Base-by-base conservation (phyloP, 1,140 invertebrate species). In the Nymphalis io region DNA sequence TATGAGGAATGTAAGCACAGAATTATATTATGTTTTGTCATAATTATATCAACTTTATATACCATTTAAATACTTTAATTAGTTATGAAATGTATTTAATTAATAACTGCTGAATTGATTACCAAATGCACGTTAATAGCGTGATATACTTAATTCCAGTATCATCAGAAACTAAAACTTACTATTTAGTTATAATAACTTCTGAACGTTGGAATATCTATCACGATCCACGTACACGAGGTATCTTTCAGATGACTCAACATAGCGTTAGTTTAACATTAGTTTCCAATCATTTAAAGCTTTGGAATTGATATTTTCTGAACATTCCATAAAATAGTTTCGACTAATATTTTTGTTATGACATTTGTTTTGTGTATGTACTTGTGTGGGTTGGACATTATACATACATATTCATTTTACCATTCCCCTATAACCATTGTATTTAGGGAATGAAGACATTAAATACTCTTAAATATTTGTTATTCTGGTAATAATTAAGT, bases 401-500 rank as follows among this genome's bases (percentile, higher is more conserved):
- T 48, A 44, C 66, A 68, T 64, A 8, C 27, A 33, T 55, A 59
- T 63, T 65, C 13, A 55, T 20, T 62, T 38, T 39, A 4, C 38
- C 60, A 55, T 62, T 48, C 23, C 59, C 60, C 40, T 46, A 60
- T 68, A 40, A 39, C 60, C 53, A 58, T 40, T 55, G 44, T 42
- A 58, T 65, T 70, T 70, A 62, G 68, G 68, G 61, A 64, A 60
- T 60, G 60, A 64, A 10, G 48, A 64, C 61, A 33, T 62, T 42
- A 55, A 70, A 80, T 80, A 80, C 79, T 81, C 76, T 70, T 53
- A 72, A 46, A 78, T 83, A 89, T 80, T 88, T 90, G 88, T 91
- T 90, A 91, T 84, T 87, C 88, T 86, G 80, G 79, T 88, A 84
- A 82, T 85, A 89, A 75, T 83, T 91, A 91, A 91, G 87, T 81